Evolutionary conservation across 2,797 vertebrate genomes (phyloP).

Genomic region (Halcyon leucocephala): DNA sequence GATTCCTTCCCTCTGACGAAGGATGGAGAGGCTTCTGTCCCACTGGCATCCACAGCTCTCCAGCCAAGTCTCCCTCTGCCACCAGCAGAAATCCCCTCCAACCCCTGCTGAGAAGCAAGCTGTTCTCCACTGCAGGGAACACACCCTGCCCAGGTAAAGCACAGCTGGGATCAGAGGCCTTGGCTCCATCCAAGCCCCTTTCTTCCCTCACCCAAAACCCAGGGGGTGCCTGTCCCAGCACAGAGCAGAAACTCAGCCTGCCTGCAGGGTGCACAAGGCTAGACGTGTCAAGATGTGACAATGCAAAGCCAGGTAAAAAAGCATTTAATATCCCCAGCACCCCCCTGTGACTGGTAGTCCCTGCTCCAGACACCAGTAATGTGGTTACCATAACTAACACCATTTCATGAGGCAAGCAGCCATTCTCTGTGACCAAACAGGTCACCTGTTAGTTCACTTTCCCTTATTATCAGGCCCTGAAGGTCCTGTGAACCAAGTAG

Average conservation of each 20-base stretch:
- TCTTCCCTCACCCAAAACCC: not conserved
- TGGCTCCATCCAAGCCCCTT: not conserved
- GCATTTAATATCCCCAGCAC: not conserved
- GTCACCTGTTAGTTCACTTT: not conserved
- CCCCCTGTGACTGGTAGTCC: not conserved
- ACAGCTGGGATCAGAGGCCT: not conserved
- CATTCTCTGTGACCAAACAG: accelerated
- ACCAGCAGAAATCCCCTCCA: not conserved
- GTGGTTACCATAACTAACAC: not conserved
- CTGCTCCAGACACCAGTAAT: not conserved
- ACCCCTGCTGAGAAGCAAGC: not conserved
- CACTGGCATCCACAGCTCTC: not conserved
- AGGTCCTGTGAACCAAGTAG: not conserved
- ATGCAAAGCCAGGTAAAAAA: not conserved
- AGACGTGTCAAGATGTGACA: not conserved
- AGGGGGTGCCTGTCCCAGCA: not conserved
- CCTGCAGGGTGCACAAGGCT: not conserved
- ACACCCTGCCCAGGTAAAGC: not conserved
- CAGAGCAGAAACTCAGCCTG: not conserved
- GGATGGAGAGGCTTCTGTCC: not conserved
- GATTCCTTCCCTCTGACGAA: not conserved
- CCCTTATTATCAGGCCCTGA: not conserved
- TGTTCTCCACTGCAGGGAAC: not conserved
- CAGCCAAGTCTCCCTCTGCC: not conserved
- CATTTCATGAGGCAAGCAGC: not conserved